A percentile compares a stretch with the other conserved stretches of the same genome.
Evolutionary conservation across 92 coral and sea anemone species (phyloP).

Genomic region (Phenganax stokvisi): DNA sequence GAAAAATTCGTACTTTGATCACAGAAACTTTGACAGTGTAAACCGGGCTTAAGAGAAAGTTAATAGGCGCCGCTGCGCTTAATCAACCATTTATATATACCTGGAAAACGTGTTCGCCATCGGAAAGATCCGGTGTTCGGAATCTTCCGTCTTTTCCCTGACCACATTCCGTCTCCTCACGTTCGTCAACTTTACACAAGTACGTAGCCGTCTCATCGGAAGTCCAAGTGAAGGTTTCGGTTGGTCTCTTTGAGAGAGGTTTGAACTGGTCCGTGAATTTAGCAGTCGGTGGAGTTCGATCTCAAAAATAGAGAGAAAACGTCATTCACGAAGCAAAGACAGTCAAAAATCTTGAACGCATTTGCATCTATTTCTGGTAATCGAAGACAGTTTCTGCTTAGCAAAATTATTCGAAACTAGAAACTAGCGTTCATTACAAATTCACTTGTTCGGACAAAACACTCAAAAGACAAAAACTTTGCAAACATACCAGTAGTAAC

Average conservation of each 20-base stretch:
- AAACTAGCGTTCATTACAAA: too few species aligned
- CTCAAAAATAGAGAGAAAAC: not conserved
- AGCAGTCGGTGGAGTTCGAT: conserved; percentile 18
- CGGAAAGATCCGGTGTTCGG: conserved; percentile 9
- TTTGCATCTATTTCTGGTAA: too few species aligned
- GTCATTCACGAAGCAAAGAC: too few species aligned
- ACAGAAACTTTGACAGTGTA: too few species aligned
- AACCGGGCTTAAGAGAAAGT: too few species aligned
- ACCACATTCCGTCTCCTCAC: conserved; percentile 24
- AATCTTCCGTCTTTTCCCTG: conserved; percentile 2
- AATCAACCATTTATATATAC: not conserved
- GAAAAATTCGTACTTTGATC: too few species aligned
- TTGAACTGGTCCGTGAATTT: conserved; percentile 23
- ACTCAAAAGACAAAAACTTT: not conserved
- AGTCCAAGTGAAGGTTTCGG: conserved; percentile 25
- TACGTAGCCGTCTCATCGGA: conserved; percentile 15
- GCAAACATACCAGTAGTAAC: conserved; percentile 27
- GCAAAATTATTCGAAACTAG: too few species aligned
- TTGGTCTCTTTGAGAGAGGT: not conserved
- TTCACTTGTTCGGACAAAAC: too few species aligned
- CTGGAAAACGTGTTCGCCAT: conserved; percentile 36
- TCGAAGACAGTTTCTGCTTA: too few species aligned
- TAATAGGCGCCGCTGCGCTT: too few species aligned
- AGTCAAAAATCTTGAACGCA: too few species aligned
- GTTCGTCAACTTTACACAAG: conserved; percentile 26